These are phyloP conservation scores for Drosophila ambigua DNA, from an alignment of 1,140 invertebrate species.

Conservation along the genomic window DNA sequence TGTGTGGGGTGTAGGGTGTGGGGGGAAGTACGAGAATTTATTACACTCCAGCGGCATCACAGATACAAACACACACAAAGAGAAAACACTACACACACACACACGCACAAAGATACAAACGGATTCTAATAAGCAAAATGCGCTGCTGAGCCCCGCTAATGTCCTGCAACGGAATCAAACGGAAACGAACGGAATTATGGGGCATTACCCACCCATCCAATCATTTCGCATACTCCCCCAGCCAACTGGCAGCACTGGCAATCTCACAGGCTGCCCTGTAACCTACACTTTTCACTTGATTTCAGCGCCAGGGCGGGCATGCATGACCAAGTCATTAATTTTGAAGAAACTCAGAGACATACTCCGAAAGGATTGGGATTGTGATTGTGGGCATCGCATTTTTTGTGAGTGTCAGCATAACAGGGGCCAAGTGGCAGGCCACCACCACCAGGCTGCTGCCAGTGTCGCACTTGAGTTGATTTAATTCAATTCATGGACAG, in stretches of 20 bases:
- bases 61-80: constrained; percentile 18
- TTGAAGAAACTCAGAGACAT: constrained; percentile 28
- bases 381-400: constrained; percentile 26
- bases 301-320: constrained; percentile 55
- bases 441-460: neutral
- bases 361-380: too few relatives aligned
- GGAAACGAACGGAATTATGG: constrained; percentile 57
- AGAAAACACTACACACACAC: neutral
- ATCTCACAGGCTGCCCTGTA: constrained; percentile 18
- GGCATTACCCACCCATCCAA: constrained; percentile 29
- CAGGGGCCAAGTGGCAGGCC: neutral
- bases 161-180: constrained; percentile 70
- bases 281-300: constrained; percentile 61
- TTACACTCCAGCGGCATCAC: constrained; percentile 76
- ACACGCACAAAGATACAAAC: constrained; percentile 39
- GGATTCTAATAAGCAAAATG: constrained; percentile 81
- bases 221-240: neutral
- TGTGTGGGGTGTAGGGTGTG: constrained; percentile 2
- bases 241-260: neutral
- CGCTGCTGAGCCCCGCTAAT: constrained; percentile 59
- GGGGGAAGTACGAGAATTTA: constrained; percentile 61
- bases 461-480: constrained; percentile 77
- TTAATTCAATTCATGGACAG: constrained; percentile 82
- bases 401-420: constrained; percentile 50
- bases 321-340: constrained; percentile 74